Evolutionary conservation across 2,888 invertebrate genomes (phyloP).

Genomic region (Parasteatoda lunata): DNA sequence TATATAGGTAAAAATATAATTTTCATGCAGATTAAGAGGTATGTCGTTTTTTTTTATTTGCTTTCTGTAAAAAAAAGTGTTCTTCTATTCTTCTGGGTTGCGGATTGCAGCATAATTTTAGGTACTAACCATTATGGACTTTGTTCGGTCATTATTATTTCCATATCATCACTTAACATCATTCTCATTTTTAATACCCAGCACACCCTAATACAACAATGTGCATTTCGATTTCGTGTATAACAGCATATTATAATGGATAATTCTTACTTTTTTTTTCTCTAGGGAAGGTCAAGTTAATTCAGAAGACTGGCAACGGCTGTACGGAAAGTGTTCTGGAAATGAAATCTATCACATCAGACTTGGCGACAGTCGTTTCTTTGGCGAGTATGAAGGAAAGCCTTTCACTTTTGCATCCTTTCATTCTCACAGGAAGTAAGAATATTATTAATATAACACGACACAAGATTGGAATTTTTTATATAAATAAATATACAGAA

Average conservation of each 20-base stretch:
- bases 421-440: conserved; percentile 96
- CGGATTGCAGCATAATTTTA: too few species aligned
- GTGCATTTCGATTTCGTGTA: neutral
- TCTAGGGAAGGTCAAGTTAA: conserved; percentile 93
- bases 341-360: conserved; percentile 99
- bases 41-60: too few species aligned
- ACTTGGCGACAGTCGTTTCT: conserved; percentile 94
- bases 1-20: too few species aligned
- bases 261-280: conserved; percentile 66
- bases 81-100: too few species aligned
- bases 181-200: too few species aligned
- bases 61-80: too few species aligned
- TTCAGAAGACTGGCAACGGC: conserved; percentile 96
- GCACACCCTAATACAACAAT: too few species aligned
- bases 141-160: too few species aligned
- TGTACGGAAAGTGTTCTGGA: conserved; percentile 98
- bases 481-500: neutral
- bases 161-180: too few species aligned
- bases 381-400: conserved; percentile 98
- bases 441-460: neutral
- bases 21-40: too few species aligned
- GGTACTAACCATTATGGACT: too few species aligned
- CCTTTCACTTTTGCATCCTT: conserved; percentile 99
- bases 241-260: neutral
- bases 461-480: conserved; percentile 92